Conservation (phyloP, 1,140 invertebrate species). For the Brachionus koreanus region DNA sequence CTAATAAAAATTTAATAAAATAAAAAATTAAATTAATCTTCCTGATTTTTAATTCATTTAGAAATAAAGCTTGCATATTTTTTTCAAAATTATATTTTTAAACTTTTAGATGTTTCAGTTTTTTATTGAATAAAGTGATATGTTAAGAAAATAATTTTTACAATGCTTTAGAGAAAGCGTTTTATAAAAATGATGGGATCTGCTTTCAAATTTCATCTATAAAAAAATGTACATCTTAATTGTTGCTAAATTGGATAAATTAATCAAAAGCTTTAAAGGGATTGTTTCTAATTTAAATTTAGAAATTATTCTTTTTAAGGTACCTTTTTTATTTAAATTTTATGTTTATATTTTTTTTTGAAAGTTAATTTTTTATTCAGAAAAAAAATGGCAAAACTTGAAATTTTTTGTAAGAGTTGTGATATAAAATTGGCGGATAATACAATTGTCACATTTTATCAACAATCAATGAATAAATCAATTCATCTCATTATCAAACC, state of each 20-base stretch:
- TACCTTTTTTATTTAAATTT: neutral
- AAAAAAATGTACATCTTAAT: neutral
- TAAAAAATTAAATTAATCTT: too few species aligned
- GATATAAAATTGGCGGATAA: neutral
- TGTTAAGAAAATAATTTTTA: too few species aligned
- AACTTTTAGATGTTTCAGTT: too few species aligned
- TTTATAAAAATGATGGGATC: too few species aligned
- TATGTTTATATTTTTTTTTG: too few species aligned
- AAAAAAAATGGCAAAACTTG: conserved; percentile 17
- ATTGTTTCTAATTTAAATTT: neutral
- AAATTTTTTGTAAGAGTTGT: neutral
- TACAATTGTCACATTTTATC: neutral
- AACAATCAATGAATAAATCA: neutral
- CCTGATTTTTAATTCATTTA: too few species aligned
- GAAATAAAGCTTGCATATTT: too few species aligned
- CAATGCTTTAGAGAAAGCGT: too few species aligned
- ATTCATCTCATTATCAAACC: neutral
- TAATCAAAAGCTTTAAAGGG: neutral
- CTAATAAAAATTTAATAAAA: too few species aligned
- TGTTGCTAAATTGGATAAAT: neutral
- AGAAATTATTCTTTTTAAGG: neutral
- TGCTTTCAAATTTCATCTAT: too few species aligned
- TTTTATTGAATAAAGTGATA: too few species aligned
- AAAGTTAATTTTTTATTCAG: neutral
- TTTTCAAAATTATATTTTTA: too few species aligned